Evolutionary conservation across 2,888 invertebrate genomes (phyloP), one percentile per base, ranked within the genome.

Genomic region (Oligia strigilis): DNA sequence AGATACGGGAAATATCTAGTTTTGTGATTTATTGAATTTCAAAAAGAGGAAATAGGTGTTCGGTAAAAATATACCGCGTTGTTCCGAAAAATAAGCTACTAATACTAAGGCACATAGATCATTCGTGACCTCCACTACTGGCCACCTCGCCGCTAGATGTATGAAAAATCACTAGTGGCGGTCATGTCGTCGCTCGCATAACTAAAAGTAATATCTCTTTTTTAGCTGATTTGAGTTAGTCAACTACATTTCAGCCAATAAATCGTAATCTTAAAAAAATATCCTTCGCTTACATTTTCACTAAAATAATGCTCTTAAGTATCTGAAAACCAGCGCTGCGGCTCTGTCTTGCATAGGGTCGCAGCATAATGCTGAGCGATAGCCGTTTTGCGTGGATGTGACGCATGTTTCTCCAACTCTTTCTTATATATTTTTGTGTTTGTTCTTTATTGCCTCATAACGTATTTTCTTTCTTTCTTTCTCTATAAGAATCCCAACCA

Each of bases 1-100:
- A 67, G 77, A 67, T 62, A 71, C 40, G 60, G 36, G 29, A 46
- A 76, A 58, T 55, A n/a, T 70, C 46, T 85, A 78, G 67, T 58
- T 72, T 49, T 66, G 52, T 60, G 72, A 77, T 77, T 80, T 75
- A 80, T 4, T 46, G 49, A 19, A 76, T 17, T n/a, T 76, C 1
- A 17, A 74, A 75, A 73, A 43, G 4, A 52, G 3, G 5, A 73
- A 29, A 43, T 19, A 19, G 14, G 29, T 43, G 13, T 23, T 49
- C 1, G 13, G 4, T 4, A 19, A 9, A 49, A 29, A 29, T 29
- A 49, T 46, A 46, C 46, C 17, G 19, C 5, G 3, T 19, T 69
- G n/a, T n/a, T n/a, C n/a, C n/a, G n/a, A n/a, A 67, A 4, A 43
- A 43, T 43, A 29, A 69, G 19, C 29, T 23, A 23, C 9, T 23